These are phyloP conservation scores for Pelmatolapia mariae DNA, from an alignment of 2,113 vertebrate species.

Conservation along the genomic window DNA sequence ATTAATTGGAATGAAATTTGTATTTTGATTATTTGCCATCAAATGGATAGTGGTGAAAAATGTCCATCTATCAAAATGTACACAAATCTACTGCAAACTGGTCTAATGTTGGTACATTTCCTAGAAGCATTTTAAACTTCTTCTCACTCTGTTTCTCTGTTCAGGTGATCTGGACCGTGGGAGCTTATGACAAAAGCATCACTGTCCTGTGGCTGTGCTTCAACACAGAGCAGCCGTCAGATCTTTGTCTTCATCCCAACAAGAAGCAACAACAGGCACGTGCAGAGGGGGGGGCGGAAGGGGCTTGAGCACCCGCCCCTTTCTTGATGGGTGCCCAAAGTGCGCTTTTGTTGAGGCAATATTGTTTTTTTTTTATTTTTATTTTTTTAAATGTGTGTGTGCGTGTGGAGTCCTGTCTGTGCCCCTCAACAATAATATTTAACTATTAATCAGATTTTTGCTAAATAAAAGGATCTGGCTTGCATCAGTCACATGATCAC, in stretches of 20 bases:
- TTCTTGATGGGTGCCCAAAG: too few relatives aligned
- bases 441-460: too few relatives aligned
- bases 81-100: not conserved
- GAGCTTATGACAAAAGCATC: not conserved
- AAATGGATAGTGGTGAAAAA: not conserved
- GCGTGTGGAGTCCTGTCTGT: too few relatives aligned
- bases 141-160: not conserved
- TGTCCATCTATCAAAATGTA: not conserved
- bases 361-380: too few relatives aligned
- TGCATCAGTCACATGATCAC: too few relatives aligned
- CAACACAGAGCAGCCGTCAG: rapidly evolving
- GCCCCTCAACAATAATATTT: too few relatives aligned
- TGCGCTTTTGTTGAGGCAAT: too few relatives aligned
- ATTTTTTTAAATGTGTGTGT: too few relatives aligned
- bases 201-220: not conserved
- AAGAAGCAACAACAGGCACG: too few relatives aligned
- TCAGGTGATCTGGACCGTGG: not conserved
- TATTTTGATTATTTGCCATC: not conserved
- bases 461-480: too few relatives aligned
- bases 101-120: not conserved
- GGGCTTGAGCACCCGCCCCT: too few relatives aligned
- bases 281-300: too few relatives aligned
- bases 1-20: not conserved
- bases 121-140: rapidly evolving
- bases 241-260: not conserved